These are phyloP conservation scores for Capitulum mitella DNA, from an alignment of 2,888 invertebrate genomes.

Conservation along the genomic window DNA sequence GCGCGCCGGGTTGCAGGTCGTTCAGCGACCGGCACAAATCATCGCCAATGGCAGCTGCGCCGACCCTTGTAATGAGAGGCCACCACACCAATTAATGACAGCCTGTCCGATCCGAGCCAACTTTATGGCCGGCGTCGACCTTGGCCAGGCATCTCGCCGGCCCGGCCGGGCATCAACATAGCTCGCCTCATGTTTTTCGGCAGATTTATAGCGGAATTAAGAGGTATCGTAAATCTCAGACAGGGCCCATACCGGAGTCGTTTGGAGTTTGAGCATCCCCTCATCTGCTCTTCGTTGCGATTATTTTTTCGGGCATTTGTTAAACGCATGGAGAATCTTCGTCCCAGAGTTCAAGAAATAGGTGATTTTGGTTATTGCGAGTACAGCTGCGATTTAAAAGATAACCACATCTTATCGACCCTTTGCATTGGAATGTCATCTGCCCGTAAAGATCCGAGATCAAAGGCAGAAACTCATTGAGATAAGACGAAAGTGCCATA, in stretches of 20 bases:
- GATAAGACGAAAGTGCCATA: no score
- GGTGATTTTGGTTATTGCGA: no score
- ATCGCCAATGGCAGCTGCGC: not conserved
- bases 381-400: no score
- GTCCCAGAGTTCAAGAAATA: no score
- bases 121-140: not conserved
- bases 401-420: no score
- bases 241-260: not conserved
- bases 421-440: no score
- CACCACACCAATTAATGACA: not conserved
- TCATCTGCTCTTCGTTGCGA: no score
- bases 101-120: not conserved
- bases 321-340: no score
- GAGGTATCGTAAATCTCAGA: not conserved
- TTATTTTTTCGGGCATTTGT: no score
- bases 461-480: no score
- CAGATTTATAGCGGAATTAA: not conserved
- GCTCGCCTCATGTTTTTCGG: not conserved
- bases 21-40: not conserved
- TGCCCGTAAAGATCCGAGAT: no score
- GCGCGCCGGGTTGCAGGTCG: not conserved
- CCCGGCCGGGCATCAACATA: not conserved
- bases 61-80: constrained; percentile 2
- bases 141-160: not conserved
- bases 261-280: no score